Conservation (phyloP, 1,140 invertebrate species). For the Proales similis region DNA sequence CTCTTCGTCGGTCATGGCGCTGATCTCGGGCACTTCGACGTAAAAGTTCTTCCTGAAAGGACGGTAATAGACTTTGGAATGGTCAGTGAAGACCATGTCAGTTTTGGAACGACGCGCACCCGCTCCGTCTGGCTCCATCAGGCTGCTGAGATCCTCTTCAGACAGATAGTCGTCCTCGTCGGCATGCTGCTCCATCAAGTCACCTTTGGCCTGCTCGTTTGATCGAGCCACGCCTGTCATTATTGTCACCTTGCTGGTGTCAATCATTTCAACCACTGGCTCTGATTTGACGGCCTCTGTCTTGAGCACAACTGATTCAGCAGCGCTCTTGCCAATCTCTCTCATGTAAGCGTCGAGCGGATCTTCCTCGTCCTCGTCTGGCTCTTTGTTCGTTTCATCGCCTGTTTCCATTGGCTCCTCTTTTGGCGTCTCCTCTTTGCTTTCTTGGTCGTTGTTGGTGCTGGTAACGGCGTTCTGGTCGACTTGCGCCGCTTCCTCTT, state of each 20-base stretch:
- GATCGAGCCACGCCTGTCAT: conserved; percentile 84
- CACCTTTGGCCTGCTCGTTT: conserved; percentile 23
- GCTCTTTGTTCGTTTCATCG: conserved; percentile 31
- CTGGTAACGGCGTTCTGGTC: too few species aligned
- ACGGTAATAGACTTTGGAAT: conserved; percentile 62
- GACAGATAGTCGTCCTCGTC: conserved; percentile 32
- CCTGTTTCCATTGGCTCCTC: not conserved
- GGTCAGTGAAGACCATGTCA: conserved; percentile 57
- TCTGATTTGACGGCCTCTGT: conserved; percentile 40
- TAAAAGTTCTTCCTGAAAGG: conserved; percentile 92
- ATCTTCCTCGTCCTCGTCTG: conserved; percentile 41
- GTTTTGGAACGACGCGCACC: conserved; percentile 60
- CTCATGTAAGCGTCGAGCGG: conserved; percentile 22
- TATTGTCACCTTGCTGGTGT: conserved; percentile 49
- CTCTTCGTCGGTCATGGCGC: conserved; percentile 80
- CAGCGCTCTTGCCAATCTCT: conserved; percentile 1
- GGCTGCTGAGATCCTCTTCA: conserved; percentile 8
- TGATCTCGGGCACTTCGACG: conserved; percentile 81
- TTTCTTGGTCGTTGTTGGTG: not conserved
- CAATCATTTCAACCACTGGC: conserved; percentile 52
- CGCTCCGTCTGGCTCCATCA: not conserved
- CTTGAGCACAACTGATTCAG: not conserved
- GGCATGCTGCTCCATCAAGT: conserved; percentile 36
- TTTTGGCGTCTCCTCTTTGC: not conserved
- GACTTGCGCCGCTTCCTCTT: conserved; percentile 43